Percentiles rank a stretch among this genome's conserved stretches.
phyloP scores from a whole-genome alignment of 2,888 invertebrate genomes.

The Tenthredo scrophulariae region DNA sequence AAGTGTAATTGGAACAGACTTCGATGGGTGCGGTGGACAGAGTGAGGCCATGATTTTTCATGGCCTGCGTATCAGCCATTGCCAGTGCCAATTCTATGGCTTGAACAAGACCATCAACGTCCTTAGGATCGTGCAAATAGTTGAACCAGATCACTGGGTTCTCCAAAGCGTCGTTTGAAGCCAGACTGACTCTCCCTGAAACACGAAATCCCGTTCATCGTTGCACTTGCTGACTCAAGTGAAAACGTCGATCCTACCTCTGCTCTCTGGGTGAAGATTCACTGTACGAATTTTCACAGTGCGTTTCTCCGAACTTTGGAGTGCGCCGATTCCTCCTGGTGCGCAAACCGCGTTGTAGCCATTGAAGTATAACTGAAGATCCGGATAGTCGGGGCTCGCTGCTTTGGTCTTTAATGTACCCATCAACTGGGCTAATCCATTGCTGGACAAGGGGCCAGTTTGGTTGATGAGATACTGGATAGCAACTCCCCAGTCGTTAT shows the following conservation, averaged over 20 bases:
- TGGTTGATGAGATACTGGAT: conserved; percentile 82
- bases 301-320: conserved; percentile 70
- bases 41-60: conserved; percentile 61
- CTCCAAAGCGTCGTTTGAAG: conserved; percentile 84
- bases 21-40: conserved; percentile 46
- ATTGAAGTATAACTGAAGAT: conserved; percentile 84
- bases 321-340: conserved; percentile 78
- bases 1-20: conserved; percentile 60
- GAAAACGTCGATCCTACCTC: conserved; percentile 76
- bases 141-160: conserved; percentile 88
- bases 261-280: conserved; percentile 83
- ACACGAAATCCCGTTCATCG: background rate
- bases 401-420: conserved; percentile 81
- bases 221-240: too few relatives aligned
- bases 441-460: conserved; percentile 83
- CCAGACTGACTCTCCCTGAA: conserved; percentile 80
- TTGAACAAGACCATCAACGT: conserved; percentile 82
- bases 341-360: conserved; percentile 83
- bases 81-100: conserved; percentile 81
- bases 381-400: conserved; percentile 83
- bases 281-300: conserved; percentile 72
- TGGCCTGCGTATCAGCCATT: conserved; percentile 80
- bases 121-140: conserved; percentile 85
- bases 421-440: conserved; percentile 78
- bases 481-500: conserved; percentile 83